Conservation (phyloP, 2,797 vertebrate genomes). For the Siniperca scherzeri region DNA sequence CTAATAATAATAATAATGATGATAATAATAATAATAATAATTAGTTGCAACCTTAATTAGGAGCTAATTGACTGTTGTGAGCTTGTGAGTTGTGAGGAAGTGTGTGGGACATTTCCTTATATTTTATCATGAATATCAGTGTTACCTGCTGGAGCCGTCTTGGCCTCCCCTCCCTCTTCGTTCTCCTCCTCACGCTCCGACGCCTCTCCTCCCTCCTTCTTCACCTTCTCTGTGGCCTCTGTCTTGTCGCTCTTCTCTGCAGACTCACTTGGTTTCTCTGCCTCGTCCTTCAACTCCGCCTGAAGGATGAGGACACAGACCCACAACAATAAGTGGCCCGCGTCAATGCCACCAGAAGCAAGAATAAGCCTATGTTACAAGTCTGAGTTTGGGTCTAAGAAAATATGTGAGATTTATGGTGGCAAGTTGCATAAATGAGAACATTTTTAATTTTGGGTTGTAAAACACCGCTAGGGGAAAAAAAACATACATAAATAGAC, state of each 20-base stretch:
- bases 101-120: background rate
- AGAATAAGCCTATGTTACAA: background rate
- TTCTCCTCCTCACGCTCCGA: slow-evolving; percentile 79
- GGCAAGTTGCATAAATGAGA: background rate
- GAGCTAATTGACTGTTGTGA: background rate
- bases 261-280: slow-evolving; percentile 85
- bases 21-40: too few relatives aligned
- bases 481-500: background rate
- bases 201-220: slow-evolving; percentile 79
- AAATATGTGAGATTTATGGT: background rate
- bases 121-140: background rate
- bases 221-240: slow-evolving; percentile 82
- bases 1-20: too few relatives aligned
- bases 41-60: background rate
- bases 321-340: background rate
- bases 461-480: background rate
- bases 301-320: slow-evolving; percentile 46
- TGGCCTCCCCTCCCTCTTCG: slow-evolving; percentile 77
- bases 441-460: background rate
- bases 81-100: background rate
- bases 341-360: background rate
- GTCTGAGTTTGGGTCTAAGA: background rate
- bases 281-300: slow-evolving; percentile 86
- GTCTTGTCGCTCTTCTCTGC: slow-evolving; percentile 84
- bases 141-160: slow-evolving; percentile 72